These are phyloP conservation scores for Steinernema khuongi DNA, from an alignment of 1,140 invertebrate species.

Conservation along the genomic window DNA sequence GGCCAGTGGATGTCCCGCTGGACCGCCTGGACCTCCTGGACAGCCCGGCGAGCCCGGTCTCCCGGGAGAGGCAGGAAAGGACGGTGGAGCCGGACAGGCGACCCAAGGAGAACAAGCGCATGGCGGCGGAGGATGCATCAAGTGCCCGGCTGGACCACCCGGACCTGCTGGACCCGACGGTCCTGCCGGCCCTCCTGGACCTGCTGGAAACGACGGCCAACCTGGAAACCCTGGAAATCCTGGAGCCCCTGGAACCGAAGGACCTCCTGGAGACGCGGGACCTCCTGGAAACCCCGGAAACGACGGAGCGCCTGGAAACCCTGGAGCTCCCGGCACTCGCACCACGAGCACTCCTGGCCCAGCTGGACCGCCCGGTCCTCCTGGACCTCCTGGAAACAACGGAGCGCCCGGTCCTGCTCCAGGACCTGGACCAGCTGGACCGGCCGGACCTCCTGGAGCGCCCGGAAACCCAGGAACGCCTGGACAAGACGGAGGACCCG, in stretches of 20 bases:
- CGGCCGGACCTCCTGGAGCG: neutral
- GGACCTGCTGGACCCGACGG: neutral
- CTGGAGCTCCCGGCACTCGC: neutral
- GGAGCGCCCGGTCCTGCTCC: neutral
- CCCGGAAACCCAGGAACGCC: neutral
- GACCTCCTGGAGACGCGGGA: neutral
- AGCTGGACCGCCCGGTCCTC: neutral
- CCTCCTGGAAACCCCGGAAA: neutral
- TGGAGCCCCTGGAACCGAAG: neutral
- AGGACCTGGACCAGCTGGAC: neutral
- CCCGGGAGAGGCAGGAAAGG: neutral
- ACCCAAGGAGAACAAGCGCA: neutral
- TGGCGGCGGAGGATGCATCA: neutral
- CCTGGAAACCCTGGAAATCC: neutral
- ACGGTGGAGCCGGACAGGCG: neutral
- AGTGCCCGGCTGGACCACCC: neutral
- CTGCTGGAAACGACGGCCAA: too few species aligned
- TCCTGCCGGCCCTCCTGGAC: neutral
- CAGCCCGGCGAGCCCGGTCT: neutral
- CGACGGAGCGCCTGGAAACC: neutral
- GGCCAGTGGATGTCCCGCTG: neutral
- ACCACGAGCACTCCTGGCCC: neutral
- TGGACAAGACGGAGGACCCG: neutral
- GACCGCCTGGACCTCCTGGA: neutral
- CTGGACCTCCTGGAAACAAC: neutral